These are phyloP conservation scores for Pempheris klunzingeri DNA, from an alignment of 2,797 vertebrate species.

Conservation along the genomic window DNA sequence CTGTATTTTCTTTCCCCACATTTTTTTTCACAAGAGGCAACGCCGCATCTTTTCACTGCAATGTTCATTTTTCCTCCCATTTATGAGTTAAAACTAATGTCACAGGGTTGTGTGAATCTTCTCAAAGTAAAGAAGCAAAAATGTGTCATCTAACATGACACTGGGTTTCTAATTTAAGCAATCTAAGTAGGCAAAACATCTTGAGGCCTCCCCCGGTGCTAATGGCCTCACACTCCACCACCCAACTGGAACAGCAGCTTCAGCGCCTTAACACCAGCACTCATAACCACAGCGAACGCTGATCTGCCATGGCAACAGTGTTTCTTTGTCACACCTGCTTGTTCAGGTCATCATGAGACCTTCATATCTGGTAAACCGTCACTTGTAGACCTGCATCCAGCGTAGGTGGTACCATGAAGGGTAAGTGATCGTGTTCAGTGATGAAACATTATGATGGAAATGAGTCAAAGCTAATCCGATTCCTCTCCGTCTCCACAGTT, in stretches of 20 bases:
- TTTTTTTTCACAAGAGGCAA: not conserved
- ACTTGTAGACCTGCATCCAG: not conserved
- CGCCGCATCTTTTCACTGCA: constrained; percentile 19
- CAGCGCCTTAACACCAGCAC: constrained; percentile 2
- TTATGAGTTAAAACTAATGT: not conserved
- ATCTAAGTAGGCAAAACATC: constrained; percentile 4
- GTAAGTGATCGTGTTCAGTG: constrained; percentile 61
- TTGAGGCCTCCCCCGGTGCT: constrained; percentile 22
- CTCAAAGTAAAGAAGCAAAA: not conserved
- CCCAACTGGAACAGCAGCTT: constrained; percentile 71
- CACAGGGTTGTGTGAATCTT: not conserved
- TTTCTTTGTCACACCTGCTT: constrained; percentile 60
- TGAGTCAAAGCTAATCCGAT: not conserved
- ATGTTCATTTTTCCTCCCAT: not conserved
- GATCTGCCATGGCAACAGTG: constrained; percentile 67
- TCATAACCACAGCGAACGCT: constrained; percentile 65
- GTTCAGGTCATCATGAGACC: constrained; percentile 48
- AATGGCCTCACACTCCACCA: constrained; percentile 37
- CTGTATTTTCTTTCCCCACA: not conserved
- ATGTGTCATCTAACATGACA: not conserved
- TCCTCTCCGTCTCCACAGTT: constrained; percentile 21
- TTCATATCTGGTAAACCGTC: not conserved
- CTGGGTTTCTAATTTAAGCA: constrained; percentile 8
- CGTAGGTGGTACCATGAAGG: constrained; percentile 60
- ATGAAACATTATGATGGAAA: accelerated